phyloP scores from a whole-genome alignment of 2,888 invertebrate genomes.

The Ditylenchus weischeri region DNA sequence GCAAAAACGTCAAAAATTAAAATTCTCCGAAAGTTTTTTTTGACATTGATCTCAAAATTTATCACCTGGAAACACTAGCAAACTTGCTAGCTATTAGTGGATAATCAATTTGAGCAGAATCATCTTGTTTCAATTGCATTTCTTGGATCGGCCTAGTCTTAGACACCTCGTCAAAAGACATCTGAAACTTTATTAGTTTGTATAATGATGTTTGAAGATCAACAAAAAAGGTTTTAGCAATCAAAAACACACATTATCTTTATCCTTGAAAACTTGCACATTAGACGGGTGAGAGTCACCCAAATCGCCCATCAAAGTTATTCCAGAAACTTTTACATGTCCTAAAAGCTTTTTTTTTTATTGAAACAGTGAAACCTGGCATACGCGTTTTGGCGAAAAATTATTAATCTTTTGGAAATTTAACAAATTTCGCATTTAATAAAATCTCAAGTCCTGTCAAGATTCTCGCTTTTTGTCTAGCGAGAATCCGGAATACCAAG shows the following conservation, averaged over 20 bases:
- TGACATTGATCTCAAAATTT: too few relatives aligned
- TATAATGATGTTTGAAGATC: too few relatives aligned
- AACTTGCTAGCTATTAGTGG: slow-evolving; percentile 76
- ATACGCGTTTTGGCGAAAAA: too few relatives aligned
- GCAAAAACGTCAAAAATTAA: too few relatives aligned
- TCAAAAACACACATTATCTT: slow-evolving; percentile 41
- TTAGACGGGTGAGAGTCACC: slow-evolving; percentile 78
- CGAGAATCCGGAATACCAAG: too few relatives aligned
- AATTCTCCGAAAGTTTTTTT: too few relatives aligned
- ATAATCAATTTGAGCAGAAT: slow-evolving; percentile 47
- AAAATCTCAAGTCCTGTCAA: too few relatives aligned
- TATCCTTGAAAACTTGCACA: slow-evolving; percentile 72
- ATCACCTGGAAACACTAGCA: slow-evolving; percentile 34
- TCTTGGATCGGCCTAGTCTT: slow-evolving; percentile 60
- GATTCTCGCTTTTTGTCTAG: too few relatives aligned
- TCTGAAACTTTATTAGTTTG: slow-evolving; percentile 65
- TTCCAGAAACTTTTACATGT: slow-evolving; percentile 87
- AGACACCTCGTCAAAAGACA: slow-evolving; percentile 86
- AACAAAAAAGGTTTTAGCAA: slow-evolving; percentile 8
- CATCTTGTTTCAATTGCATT: slow-evolving; percentile 52
- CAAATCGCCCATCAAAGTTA: slow-evolving; percentile 85
- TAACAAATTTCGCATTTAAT: too few relatives aligned
- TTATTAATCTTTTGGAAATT: too few relatives aligned
- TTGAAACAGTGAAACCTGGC: too few relatives aligned
- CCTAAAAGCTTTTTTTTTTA: too few relatives aligned